Evolutionary conservation across 2,797 vertebrate species (phyloP).

Genomic region (Pogonophryne albipinna): DNA sequence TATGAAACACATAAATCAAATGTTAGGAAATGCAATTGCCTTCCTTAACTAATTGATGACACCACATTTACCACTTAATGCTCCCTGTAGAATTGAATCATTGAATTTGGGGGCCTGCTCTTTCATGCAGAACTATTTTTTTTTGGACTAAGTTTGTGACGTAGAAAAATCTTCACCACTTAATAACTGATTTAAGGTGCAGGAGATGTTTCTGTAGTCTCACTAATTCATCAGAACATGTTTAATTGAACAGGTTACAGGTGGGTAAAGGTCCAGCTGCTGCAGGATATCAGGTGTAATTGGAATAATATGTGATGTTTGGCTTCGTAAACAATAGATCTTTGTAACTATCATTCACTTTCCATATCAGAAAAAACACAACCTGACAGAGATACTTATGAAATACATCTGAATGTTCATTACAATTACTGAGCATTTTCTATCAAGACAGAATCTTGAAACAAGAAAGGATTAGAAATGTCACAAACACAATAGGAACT

Average conservation of each 20-base stretch:
- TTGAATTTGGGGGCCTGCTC: constrained; percentile 19
- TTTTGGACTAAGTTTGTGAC: not conserved
- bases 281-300: not conserved
- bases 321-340: not conserved
- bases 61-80: not conserved
- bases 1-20: not conserved
- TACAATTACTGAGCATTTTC: not conserved
- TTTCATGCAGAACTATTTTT: constrained; percentile 28
- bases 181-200: not conserved
- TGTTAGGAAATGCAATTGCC: not conserved
- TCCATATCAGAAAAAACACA: not conserved
- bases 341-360: not conserved
- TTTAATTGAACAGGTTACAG: not conserved
- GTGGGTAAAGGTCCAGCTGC: not conserved
- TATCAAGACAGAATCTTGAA: not conserved
- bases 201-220: not conserved
- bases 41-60: constrained; percentile 3
- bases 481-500: not conserved
- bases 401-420: not conserved
- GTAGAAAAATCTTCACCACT: not conserved
- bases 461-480: not conserved
- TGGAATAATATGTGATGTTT: not conserved
- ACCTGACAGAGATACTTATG: not conserved
- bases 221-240: not conserved
- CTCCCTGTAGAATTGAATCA: constrained; percentile 13